Evolutionary conservation across 2,888 invertebrate genomes (phyloP), one percentile per base, ranked within the genome.

Genomic region (Pseudeuparius sepicola): DNA sequence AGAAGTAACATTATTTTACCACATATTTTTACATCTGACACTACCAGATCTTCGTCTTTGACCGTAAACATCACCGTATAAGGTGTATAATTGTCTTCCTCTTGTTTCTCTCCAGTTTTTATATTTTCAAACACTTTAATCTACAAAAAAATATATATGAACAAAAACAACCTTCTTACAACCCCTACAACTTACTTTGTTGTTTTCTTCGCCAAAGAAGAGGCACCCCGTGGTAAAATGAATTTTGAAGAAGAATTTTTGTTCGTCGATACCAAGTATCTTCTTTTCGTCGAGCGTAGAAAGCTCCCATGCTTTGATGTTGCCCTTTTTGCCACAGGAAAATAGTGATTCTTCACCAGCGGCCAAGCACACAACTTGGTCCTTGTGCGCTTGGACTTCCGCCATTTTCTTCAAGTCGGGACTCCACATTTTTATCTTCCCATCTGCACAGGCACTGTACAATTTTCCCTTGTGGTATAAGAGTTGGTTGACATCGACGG

Each of bases 291-390:
- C 46, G 10, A 61, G 49, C 2, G 64, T 69, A 4, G 64, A 58
- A 4, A 66, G 49, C 11, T 66, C 61, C 73, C 75, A 78, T 2
- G 70, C 62, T 48, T 67, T 68, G 13, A 78, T 64, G 4, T 69
- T 71, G 3, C 73, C 73, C 46, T 78, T 78, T 41, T 74, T 75
- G 2, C 76, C 76, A 24, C 73, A 66, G 1, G 78, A 72, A 54
- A 71, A 78, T 3, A 70, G 47, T 4, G 69, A 64, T 15, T 66
- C 64, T 11, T 65, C 64, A 11, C 61, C 62, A 1, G 69, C 67
- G n/a, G 72, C 66, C 38, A 78, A 46, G n/a, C 72, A 70, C 55
- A 69, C 76, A 24, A 72, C 62, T 36, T 75, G 73, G 10, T 71
- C 71, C 5, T 65, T 65, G 51, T 78, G 77, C 4, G 78, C 78